Evolutionary conservation across 2,113 vertebrate species (phyloP), one percentile per base, ranked within the genome.

Genomic region (Amia ocellicauda): DNA sequence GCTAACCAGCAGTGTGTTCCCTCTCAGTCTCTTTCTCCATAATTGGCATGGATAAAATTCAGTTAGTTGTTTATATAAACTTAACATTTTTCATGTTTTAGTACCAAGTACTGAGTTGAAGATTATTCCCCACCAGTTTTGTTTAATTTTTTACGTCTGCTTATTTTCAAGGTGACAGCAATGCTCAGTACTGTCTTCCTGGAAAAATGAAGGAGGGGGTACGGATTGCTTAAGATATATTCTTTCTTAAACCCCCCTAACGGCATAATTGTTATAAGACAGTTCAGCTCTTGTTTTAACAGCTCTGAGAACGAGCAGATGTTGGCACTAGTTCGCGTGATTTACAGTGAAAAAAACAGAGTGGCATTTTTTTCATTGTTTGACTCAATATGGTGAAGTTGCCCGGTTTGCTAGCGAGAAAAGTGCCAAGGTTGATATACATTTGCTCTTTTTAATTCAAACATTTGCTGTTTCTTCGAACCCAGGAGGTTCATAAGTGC

Each of bases 381-480:
- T 97, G 92, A 95, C 96, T 98, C 92, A 93, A 96, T 96, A 98
- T 97, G 95, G 95, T 92, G 88, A 97, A 91, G 80, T 86, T 92
- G 87, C 87, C 91, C 82, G 75, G 83, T 93, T 92, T 91, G 83
- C 83, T 69, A 75, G 54, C 63, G 78, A 66, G 86, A 85, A 86
- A 84, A 76, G 82, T 87, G 84, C 82, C 87, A 88, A 69, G 69
- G 80, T 77, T 84, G 83, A 87, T 87, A 84, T 83, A 89, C 85
- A 86, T 80, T 78, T 78, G 83, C 84, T 80, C 75, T 80, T 85
- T 88, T 87, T 81, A 88, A 85, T 82, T 89, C 79, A 89, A 89
- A 89, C 88, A 88, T 82, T 79, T 72, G 75, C 79, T 62, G 62
- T 72, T 72, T 74, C 53, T 77, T 60, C 69, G 62, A 73, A 77